phyloP scores from a whole-genome alignment of 2,888 invertebrate genomes.

The Xanthorhoe spadicearia region DNA sequence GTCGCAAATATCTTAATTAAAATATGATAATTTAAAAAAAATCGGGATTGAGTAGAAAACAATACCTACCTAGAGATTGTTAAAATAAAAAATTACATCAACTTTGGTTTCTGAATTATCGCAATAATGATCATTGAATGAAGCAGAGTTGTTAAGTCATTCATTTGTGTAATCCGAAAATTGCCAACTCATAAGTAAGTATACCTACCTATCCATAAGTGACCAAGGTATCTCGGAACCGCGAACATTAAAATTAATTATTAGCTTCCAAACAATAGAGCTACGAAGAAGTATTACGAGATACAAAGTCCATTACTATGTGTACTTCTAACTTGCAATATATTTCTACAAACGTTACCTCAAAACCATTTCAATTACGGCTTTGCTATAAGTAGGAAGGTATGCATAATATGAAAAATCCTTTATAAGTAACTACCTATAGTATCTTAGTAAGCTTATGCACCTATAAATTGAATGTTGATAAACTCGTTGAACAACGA shows the following conservation, averaged over 20 bases:
- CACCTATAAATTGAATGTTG: constrained; percentile 1
- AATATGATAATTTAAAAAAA: no score
- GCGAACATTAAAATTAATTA: background rate
- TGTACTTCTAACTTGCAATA: no score
- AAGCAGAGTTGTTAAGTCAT: background rate
- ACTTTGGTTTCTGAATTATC: background rate
- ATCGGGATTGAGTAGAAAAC: no score
- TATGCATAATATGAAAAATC: constrained; percentile 9
- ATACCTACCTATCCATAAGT: background rate
- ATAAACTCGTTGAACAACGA: constrained; percentile 26
- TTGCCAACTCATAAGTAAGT: background rate
- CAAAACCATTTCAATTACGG: no score
- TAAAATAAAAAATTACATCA: no score
- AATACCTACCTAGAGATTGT: no score
- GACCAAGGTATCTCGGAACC: background rate
- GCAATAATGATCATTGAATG: background rate
- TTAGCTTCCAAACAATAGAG: background rate
- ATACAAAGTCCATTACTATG: no score
- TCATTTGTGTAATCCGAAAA: background rate
- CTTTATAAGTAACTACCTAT: no score
- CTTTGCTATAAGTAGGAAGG: background rate
- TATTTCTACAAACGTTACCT: no score
- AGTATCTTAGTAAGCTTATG: no score
- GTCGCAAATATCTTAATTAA: no score
- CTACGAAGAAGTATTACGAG: background rate